A percentile compares a stretch with the other conserved stretches of the same genome.
Evolutionary conservation across 2,797 vertebrate species (phyloP).

Genomic region (Chaunax sp.): DNA sequence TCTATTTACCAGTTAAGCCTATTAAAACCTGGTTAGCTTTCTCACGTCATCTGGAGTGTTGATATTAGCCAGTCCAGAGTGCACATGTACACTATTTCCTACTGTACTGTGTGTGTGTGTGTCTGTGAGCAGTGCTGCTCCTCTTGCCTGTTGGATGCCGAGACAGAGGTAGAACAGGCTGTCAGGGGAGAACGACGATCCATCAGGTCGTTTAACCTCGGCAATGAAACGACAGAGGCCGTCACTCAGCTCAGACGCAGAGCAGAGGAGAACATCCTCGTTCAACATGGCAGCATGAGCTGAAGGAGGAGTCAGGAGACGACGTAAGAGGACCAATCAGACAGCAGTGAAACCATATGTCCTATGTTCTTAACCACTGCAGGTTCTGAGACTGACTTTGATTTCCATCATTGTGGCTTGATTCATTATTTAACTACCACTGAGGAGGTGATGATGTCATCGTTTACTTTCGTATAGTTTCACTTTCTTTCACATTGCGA

Average conservation of each 20-base stretch:
- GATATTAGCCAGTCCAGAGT: too few species aligned
- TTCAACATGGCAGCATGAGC: constrained; percentile 67
- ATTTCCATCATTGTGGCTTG: too few species aligned
- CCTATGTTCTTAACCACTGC: too few species aligned
- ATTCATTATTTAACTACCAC: too few species aligned
- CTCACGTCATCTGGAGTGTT: too few species aligned
- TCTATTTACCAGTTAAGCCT: too few species aligned
- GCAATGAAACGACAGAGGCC: constrained; percentile 90
- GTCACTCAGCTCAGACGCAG: constrained; percentile 90
- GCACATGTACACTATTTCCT: too few species aligned
- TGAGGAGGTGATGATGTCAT: too few species aligned
- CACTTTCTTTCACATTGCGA: too few species aligned
- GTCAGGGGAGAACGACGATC: constrained; percentile 88
- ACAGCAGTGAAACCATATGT: not conserved
- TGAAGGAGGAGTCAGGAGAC: not conserved
- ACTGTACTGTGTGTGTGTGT: not conserved
- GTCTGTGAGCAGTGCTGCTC: fast-evolving
- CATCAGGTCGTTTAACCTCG: constrained; percentile 88
- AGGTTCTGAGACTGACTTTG: too few species aligned
- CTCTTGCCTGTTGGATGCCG: constrained; percentile 92
- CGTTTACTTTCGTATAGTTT: not conserved
- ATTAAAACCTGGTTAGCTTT: too few species aligned
- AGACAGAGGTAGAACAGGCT: constrained; percentile 95
- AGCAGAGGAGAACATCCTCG: constrained; percentile 90
- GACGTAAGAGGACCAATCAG: not conserved